Evolutionary conservation across 2,888 invertebrate species (phyloP), one percentile per base, ranked within the genome.

Genomic region (Nasonovia ribisnigri): DNA sequence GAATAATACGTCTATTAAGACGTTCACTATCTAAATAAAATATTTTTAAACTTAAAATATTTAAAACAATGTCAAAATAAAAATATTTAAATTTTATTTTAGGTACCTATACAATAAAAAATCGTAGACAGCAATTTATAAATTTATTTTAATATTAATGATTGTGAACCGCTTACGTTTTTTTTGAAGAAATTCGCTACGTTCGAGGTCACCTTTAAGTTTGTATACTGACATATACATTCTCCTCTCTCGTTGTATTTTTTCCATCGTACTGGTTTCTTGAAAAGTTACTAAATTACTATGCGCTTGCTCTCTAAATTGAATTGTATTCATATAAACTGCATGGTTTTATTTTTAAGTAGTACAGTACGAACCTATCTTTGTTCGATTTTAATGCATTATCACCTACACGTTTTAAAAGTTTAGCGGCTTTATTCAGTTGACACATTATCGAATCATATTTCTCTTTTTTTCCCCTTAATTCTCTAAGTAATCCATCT

Each of bases 361-460:
- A 42, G 20, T 67, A 42, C 36, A 57, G 26, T 77, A 77, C 77
- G 20, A n/a, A 88, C 88, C 88, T 88, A 36, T 88, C 88, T 51
- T 88, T 26, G 11, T 88, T n/a, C n/a, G 48, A 36, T 88, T 88
- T 88, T 51, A 51, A 51, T 48, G 51, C 88, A 24, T 51, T 48
- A 51, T 88, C 88, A 48, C 88, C 88, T 16, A 88, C 3, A 36
- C 51, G 48, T 29, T n/a, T 36, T 48, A 88, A 51, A 48, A 29
- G 48, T 51, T n/a, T n/a, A n/a, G 48, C 51, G 24, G 48, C 88
- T 3, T 51, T 48, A 36, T 51, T 48, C 5, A 88, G n/a, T 51
- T 88, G 88, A 4, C 24, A 88, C 88, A 88, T 88, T 36, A 88
- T 48, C 20, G 51, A 51, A 48, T 88, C 51, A 51, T 88, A 88